phyloP scores from a whole-genome alignment of 2,888 invertebrate species.

The Nomada lathburiana region DNA sequence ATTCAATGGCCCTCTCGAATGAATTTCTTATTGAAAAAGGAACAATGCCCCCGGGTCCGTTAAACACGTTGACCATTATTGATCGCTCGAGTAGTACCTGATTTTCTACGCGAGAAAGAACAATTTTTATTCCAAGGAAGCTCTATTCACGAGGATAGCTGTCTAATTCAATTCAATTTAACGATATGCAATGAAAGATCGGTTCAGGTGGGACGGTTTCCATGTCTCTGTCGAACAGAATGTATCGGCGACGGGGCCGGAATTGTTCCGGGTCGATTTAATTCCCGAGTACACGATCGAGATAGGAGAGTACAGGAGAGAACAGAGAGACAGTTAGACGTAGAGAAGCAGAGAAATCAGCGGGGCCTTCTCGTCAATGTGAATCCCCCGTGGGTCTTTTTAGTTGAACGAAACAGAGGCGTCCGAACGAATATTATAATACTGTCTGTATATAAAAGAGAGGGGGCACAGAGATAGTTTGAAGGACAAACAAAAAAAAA shows the following conservation, averaged over 20 bases:
- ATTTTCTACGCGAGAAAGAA: too few species aligned
- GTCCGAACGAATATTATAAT: background rate
- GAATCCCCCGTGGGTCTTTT: conserved; percentile 49
- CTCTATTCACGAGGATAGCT: too few species aligned
- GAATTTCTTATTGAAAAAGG: too few species aligned
- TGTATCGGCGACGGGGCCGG: conserved; percentile 34
- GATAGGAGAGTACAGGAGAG: conserved; percentile 42
- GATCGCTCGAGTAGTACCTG: too few species aligned
- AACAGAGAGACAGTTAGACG: conserved; percentile 86
- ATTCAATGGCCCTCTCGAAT: too few species aligned
- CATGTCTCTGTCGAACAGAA: too few species aligned
- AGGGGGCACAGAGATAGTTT: background rate
- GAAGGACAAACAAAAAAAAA: background rate
- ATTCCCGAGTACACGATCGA: conserved; percentile 45
- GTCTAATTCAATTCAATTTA: too few species aligned
- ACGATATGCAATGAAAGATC: too few species aligned
- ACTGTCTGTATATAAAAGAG: conserved; percentile 13
- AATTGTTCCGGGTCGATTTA: conserved; percentile 33
- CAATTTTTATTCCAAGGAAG: too few species aligned
- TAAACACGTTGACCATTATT: too few species aligned
- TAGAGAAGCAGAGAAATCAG: conserved; percentile 37
- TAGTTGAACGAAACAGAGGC: conserved; percentile 26
- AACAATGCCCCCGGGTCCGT: too few species aligned
- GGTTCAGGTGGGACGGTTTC: too few species aligned
- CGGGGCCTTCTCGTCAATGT: conserved; percentile 50